Percentiles rank a stretch among this genome's conserved stretches.
These are phyloP conservation scores for Drosophila fulvimacula DNA, from an alignment of 2,888 invertebrate genomes.

Conservation along the genomic window DNA sequence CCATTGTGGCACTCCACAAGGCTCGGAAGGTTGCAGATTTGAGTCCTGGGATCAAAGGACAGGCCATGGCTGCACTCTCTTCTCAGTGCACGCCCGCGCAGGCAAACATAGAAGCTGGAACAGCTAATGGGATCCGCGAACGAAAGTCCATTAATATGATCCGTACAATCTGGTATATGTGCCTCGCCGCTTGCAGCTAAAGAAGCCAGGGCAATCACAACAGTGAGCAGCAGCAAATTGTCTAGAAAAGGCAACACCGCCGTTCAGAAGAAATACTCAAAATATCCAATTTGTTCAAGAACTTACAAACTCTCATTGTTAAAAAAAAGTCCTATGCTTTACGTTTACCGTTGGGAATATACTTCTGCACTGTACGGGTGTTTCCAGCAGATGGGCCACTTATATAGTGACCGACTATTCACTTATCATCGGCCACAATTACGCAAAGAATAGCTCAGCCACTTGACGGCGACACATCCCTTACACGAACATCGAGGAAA, in stretches of 20 bases:
- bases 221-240: conserved; percentile 54
- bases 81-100: conserved; percentile 50
- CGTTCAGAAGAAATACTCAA: not conserved
- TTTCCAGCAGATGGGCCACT: conserved; percentile 10
- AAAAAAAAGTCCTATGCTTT: conserved; percentile 32
- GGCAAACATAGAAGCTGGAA: conserved; percentile 54
- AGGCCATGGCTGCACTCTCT: conserved; percentile 48
- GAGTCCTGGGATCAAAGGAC: conserved; percentile 45
- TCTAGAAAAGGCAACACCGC: conserved; percentile 20
- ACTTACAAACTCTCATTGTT: conserved; percentile 61
- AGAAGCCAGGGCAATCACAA: conserved; percentile 41
- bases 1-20: conserved; percentile 49
- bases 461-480: conserved; percentile 48
- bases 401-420: conserved; percentile 33
- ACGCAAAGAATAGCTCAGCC: conserved; percentile 26
- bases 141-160: conserved; percentile 47
- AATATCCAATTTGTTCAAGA: not conserved
- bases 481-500: conserved; percentile 31
- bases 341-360: conserved; percentile 27
- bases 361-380: conserved; percentile 44
- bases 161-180: conserved; percentile 47
- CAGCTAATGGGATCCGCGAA: conserved; percentile 56
- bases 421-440: conserved; percentile 39
- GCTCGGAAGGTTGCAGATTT: conserved; percentile 47
- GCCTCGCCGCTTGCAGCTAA: conserved; percentile 38